Evolutionary conservation across 2,113 vertebrate species (phyloP), one percentile per base, ranked within the genome.

Genomic region (Hypanus sabinus): DNA sequence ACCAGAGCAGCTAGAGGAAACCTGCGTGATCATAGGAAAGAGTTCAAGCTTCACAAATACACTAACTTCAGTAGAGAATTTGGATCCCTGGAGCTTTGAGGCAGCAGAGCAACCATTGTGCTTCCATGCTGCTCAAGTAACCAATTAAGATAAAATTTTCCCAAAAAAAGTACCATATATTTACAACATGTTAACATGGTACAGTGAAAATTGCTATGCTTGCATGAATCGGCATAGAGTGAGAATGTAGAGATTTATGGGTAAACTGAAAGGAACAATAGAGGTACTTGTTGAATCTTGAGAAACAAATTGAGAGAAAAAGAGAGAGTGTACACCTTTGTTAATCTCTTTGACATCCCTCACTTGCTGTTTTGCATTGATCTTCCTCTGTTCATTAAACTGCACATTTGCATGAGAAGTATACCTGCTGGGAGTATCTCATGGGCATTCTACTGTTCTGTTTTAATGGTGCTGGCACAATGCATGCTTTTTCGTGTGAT

Each of bases 321-420:
- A 55, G 38, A 27, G 65, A 38, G 11, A 93, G 68, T 16, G 11
- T 88, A 88, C 10, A 62, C 57, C 24, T 85, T 88, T 62, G 27
- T 93, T 71, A 70, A 93, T 46, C 70, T 73, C 91, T 93, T 93
- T 93, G 91, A 93, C 91, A 93, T 93, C 70, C 90, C 70, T 93
- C 33, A 33, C 68, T 24, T 92, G 22, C 33, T 24, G 55, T 73
- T 75, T 93, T 73, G 91, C 70, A 93, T 46, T 93, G 85, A 90
- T 22, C 24, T 73, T 93, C 30, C 38, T 71, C 36, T 73, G 33
- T 12, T 92, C 60, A 55, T 70, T 73, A 70, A 73, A 93, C 46
- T 75, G 46, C 24, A 46, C 22, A 30, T 22, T 46, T 93, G 91
- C 91, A 93, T 93, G 91, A 75, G 91, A 93, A 93, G 73, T 73